phyloP scores from a whole-genome alignment of 2,797 vertebrate species.

The Chloroceryle amazona region DNA sequence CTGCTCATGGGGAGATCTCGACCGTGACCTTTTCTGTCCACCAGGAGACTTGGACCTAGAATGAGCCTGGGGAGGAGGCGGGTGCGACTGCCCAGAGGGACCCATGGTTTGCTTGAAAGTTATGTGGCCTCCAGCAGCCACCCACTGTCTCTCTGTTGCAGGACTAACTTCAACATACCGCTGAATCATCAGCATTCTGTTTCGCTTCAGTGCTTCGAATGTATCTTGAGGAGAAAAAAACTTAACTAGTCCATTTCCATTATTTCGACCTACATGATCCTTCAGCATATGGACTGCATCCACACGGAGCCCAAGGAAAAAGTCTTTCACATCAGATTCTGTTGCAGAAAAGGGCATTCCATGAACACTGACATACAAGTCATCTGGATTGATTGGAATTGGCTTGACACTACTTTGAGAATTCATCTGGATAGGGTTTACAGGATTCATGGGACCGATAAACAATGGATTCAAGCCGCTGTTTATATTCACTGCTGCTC shows the following conservation, averaged over 20 bases:
- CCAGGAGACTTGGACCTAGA: constrained; percentile 81
- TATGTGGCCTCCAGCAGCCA: constrained; percentile 85
- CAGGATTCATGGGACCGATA: constrained; percentile 90
- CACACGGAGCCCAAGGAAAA: constrained; percentile 93
- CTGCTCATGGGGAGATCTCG: constrained; percentile 94
- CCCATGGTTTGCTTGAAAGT: constrained; percentile 85
- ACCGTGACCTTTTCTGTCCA: constrained; percentile 90
- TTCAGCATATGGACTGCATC: constrained; percentile 91
- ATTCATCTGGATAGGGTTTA: constrained; percentile 88
- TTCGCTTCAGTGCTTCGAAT: constrained; percentile 94
- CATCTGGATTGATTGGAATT: constrained; percentile 90
- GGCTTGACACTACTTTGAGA: constrained; percentile 93
- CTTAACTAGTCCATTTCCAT: constrained; percentile 93
- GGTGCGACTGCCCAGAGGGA: constrained; percentile 81
- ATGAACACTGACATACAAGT: constrained; percentile 92
- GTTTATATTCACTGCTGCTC: constrained; percentile 88
- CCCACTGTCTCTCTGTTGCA: constrained; percentile 95
- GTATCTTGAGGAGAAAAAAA: constrained; percentile 96
- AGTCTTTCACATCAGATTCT: constrained; percentile 93
- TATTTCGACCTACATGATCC: constrained; percentile 92
- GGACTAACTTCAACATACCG: constrained; percentile 94
- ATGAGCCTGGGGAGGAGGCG: constrained; percentile 80
- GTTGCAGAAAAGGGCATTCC: constrained; percentile 94
- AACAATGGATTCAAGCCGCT: constrained; percentile 92
- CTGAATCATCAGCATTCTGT: constrained; percentile 95